Percentiles rank a stretch among this genome's conserved stretches.
Evolutionary conservation across 2,888 invertebrate species (phyloP).

Genomic region (Eupithecia dodoneata): DNA sequence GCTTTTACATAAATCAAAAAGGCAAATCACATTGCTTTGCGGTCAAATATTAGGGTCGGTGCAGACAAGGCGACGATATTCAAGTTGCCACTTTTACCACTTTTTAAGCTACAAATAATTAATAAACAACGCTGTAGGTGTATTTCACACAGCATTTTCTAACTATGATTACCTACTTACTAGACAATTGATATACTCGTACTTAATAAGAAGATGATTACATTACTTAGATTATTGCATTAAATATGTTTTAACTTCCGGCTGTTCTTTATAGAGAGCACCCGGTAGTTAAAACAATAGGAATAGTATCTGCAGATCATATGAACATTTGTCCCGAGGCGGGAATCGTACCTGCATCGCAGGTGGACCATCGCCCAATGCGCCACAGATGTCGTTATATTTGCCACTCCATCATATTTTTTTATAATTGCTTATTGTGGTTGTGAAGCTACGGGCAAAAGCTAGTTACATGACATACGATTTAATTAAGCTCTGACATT

Average conservation of each 20-base stretch:
- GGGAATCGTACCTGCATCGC: no score
- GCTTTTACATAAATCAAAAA: conserved; percentile 11
- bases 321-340: no score
- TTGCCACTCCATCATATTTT: background rate
- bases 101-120: background rate
- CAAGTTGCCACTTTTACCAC: background rate
- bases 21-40: conserved; percentile 9
- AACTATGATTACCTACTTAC: background rate
- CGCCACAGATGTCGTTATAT: background rate
- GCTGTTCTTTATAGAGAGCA: no score
- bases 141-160: background rate
- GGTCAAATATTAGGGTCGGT: background rate
- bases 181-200: no score
- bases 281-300: no score
- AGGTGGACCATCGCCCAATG: no score
- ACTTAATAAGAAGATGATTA: no score
- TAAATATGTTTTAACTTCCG: no score
- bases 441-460: background rate
- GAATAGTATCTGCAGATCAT: no score
- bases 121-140: background rate
- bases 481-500: background rate
- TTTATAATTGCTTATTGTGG: background rate
- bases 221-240: no score
- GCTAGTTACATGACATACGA: conserved; percentile 5
- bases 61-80: background rate